Evolutionary conservation across 2,888 invertebrate genomes (phyloP).

Genomic region (Rhabditophanes sp.): DNA sequence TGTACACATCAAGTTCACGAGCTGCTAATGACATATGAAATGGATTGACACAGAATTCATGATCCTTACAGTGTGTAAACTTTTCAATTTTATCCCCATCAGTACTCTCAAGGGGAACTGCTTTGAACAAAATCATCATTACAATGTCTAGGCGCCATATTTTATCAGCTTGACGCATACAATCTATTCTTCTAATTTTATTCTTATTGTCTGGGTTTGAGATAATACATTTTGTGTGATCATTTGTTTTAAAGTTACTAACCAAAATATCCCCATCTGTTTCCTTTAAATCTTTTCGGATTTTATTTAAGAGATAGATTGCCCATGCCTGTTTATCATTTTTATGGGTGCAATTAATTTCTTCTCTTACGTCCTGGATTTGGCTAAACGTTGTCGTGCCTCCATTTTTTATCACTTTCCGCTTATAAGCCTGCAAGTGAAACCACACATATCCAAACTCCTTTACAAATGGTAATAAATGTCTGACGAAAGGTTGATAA

Average conservation of each 20-base stretch:
- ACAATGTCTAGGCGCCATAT: slow-evolving; percentile 96
- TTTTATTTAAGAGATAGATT: too few relatives aligned
- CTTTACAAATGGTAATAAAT: slow-evolving; percentile 95
- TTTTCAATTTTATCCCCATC: slow-evolving; percentile 96
- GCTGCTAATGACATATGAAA: slow-evolving; percentile 99
- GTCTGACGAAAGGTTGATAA: slow-evolving; percentile 99
- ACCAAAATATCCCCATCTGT: too few relatives aligned
- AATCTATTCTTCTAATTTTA: slow-evolving; percentile 98
- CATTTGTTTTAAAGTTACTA: too few relatives aligned
- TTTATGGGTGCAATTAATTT: too few relatives aligned
- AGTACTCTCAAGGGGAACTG: slow-evolving; percentile 95
- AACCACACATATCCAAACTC: slow-evolving; percentile 99
- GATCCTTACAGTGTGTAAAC: slow-evolving; percentile 87
- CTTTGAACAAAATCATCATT: slow-evolving; percentile 98
- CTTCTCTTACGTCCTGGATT: too few relatives aligned
- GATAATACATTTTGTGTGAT: slow-evolving; percentile 87
- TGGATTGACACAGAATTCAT: slow-evolving; percentile 93
- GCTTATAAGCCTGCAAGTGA: slow-evolving; percentile 89
- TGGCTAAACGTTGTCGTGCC: too few relatives aligned
- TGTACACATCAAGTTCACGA: slow-evolving; percentile 89
- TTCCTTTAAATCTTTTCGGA: too few relatives aligned
- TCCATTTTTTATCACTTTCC: too few relatives aligned
- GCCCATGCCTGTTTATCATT: too few relatives aligned
- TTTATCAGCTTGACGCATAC: slow-evolving; percentile 95
- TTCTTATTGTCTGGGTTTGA: slow-evolving; percentile 98